These are phyloP conservation scores for Chaunax sp. DNA, from an alignment of 2,797 vertebrate genomes.

Conservation along the genomic window DNA sequence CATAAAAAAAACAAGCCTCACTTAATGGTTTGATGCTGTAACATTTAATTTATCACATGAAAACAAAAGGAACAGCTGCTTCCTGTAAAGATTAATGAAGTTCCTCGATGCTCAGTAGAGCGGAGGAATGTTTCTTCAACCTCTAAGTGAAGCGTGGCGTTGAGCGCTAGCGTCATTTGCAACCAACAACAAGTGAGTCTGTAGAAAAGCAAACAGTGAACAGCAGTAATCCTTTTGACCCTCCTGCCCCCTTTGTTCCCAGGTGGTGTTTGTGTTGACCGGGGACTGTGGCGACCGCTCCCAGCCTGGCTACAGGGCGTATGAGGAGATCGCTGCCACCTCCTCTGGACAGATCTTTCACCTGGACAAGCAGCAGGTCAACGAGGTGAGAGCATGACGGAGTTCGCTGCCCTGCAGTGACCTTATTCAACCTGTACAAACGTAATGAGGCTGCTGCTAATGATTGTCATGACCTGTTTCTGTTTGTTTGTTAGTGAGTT, in stretches of 20 bases:
- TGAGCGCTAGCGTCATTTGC: conserved; percentile 50
- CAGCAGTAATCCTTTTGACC: conserved; percentile 55
- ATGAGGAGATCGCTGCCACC: conserved; percentile 93
- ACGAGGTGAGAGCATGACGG: conserved; percentile 86
- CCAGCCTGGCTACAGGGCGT: conserved; percentile 93
- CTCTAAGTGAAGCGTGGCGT: conserved; percentile 38
- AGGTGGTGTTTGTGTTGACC: conserved; percentile 97
- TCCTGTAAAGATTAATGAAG: too few species aligned
- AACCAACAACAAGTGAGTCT: conserved; percentile 29
- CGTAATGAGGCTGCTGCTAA: background rate
- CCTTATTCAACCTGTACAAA: background rate
- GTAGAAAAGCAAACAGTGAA: conserved; percentile 43
- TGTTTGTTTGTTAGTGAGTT: too few species aligned
- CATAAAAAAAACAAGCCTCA: too few species aligned
- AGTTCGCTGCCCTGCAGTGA: background rate
- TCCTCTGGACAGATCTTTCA: conserved; percentile 98
- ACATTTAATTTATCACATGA: conserved; percentile 33
- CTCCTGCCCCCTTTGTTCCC: conserved; percentile 47
- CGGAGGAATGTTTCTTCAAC: conserved; percentile 31
- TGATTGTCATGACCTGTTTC: too few species aligned
- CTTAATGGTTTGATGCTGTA: too few species aligned
- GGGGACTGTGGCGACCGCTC: conserved; percentile 96
- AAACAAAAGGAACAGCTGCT: too few species aligned
- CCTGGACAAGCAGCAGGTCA: conserved; percentile 96
- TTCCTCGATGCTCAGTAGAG: conserved; percentile 28